Conservation (phyloP, 1,140 invertebrate genomes). For the Lethrus apterus region DNA sequence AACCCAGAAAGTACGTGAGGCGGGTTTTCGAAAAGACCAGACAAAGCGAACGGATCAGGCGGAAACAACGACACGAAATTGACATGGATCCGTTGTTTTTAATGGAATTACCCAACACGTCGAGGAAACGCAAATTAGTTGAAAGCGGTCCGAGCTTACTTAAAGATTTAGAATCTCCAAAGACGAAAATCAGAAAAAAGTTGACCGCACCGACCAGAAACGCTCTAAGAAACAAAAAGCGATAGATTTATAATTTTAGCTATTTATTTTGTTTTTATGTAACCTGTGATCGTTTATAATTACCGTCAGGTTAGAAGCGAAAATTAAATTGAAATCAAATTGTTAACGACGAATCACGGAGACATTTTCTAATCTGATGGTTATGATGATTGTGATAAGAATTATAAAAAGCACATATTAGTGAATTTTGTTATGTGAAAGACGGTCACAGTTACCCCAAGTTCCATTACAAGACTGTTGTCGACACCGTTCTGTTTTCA, state of each 20-base stretch:
- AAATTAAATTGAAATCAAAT: neutral
- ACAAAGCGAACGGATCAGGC: slow-evolving; percentile 37
- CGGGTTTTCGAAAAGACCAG: slow-evolving; percentile 32
- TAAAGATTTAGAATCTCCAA: slow-evolving; percentile 21
- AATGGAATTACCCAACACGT: slow-evolving; percentile 24
- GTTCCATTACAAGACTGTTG: slow-evolving; percentile 13
- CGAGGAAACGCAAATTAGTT: slow-evolving; percentile 31
- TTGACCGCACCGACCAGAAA: slow-evolving; percentile 12
- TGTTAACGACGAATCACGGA: neutral
- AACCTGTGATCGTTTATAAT: slow-evolving; percentile 13
- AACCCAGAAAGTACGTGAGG: no score
- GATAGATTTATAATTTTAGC: slow-evolving; percentile 17
- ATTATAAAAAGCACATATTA: slow-evolving; percentile 12
- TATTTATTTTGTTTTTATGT: slow-evolving; percentile 11
- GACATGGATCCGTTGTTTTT: slow-evolving; percentile 28
- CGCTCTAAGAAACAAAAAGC: slow-evolving; percentile 14
- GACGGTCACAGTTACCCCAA: slow-evolving; percentile 17
- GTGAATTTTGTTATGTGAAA: slow-evolving; percentile 4
- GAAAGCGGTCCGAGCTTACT: slow-evolving; percentile 8
- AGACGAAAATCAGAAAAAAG: slow-evolving; percentile 30
- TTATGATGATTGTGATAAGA: slow-evolving; percentile 16
- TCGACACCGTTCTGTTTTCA: no score
- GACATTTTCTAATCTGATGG: slow-evolving; percentile 11
- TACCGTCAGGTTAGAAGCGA: slow-evolving; percentile 9
- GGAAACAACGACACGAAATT: slow-evolving; percentile 33